Evolutionary conservation across 1,140 invertebrate genomes (phyloP).

Genomic region (Nilaparvata lugens): DNA sequence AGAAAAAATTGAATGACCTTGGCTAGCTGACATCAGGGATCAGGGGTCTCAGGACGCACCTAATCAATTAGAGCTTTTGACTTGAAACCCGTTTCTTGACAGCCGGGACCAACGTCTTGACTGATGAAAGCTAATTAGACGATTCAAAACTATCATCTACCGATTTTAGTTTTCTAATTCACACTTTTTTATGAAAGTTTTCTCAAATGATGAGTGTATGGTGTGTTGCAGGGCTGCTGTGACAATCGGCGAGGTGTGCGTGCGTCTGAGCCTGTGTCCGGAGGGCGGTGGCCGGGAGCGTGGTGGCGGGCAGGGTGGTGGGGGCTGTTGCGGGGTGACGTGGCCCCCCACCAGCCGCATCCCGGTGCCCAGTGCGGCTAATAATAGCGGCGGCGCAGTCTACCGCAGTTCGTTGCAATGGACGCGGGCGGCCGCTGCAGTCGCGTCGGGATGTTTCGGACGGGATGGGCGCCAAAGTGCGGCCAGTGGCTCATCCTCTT

Average conservation of each 20-base stretch:
- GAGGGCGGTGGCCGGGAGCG: neutral
- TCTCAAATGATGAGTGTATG: too few relatives aligned
- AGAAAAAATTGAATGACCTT: too few relatives aligned
- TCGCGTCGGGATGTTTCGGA: conserved; percentile 20
- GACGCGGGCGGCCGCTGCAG: conserved; percentile 16
- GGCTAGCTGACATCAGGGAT: too few relatives aligned
- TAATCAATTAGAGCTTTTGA: too few relatives aligned
- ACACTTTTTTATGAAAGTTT: too few relatives aligned
- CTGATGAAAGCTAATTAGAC: too few relatives aligned
- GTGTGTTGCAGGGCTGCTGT: neutral
- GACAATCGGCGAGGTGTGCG: conserved; percentile 20
- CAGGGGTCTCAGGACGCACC: too few relatives aligned
- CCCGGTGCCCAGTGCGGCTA: conserved; percentile 27
- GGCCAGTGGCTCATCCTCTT: neutral
- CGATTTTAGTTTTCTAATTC: too few relatives aligned
- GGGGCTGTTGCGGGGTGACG: conserved; percentile 37
- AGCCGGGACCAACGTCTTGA: too few relatives aligned
- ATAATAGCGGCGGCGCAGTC: conserved; percentile 19
- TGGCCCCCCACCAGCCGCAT: conserved; percentile 32
- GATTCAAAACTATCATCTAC: too few relatives aligned
- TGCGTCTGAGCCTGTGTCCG: conserved; percentile 16
- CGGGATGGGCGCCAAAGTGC: neutral
- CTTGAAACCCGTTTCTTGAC: too few relatives aligned
- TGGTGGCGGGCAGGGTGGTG: conserved; percentile 26
- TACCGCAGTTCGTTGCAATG: conserved; percentile 22